Percentiles rank a stretch among this genome's conserved stretches.
Conservation (phyloP, 2,113 vertebrate species). For the Lamprologus speciosus region DNA sequence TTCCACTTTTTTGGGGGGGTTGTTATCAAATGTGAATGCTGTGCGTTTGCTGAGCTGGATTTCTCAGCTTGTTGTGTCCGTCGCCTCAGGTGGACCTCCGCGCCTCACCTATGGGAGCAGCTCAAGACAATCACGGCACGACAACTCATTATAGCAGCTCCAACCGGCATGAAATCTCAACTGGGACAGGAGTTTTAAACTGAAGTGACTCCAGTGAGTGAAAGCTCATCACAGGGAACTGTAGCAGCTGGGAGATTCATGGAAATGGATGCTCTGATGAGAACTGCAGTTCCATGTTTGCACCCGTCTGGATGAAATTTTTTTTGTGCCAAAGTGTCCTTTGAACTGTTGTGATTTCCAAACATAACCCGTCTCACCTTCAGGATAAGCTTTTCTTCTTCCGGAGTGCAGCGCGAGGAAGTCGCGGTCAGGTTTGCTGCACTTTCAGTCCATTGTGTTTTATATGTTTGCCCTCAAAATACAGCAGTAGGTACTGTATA, state of each 20-base stretch:
- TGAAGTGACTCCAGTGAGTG: neutral
- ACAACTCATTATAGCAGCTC: slow-evolving; percentile 53
- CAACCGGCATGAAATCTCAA: neutral
- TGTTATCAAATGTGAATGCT: neutral
- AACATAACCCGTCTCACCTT: neutral
- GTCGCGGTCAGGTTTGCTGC: neutral
- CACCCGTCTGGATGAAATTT: neutral
- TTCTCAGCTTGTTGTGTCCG: neutral
- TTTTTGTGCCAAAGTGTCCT: slow-evolving; percentile 1
- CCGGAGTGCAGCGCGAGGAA: neutral
- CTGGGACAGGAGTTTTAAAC: neutral
- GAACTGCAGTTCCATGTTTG: slow-evolving; percentile 10
- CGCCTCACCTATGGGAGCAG: neutral
- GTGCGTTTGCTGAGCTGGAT: neutral
- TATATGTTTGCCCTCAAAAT: neutral
- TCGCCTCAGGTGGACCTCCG: slow-evolving; percentile 52
- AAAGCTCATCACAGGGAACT: neutral
- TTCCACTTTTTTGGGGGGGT: neutral
- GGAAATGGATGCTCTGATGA: slow-evolving; percentile 29
- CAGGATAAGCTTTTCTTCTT: neutral
- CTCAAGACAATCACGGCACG: neutral
- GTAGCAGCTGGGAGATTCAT: neutral
- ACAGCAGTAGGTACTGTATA: slow-evolving; percentile 13
- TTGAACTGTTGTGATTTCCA: neutral
- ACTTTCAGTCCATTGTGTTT: neutral